Evolutionary conservation across 1,140 invertebrate species (phyloP).

Genomic region (Diorhabda elongata): DNA sequence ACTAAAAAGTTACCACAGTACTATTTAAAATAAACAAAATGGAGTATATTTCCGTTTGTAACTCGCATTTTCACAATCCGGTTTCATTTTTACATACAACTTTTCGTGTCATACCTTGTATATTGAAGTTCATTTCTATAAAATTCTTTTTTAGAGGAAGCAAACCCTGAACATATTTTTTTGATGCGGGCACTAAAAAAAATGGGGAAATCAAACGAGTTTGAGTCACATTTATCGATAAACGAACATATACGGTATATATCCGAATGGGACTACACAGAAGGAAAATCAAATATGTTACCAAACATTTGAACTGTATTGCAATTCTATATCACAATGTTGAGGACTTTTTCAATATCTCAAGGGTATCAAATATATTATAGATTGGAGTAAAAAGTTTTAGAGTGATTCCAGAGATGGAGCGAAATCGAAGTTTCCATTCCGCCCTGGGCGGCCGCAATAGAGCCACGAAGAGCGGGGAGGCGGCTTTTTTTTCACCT

Average conservation of each 20-base stretch:
- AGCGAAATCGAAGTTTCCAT: conserved; percentile 11
- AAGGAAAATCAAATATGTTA: conserved; percentile 26
- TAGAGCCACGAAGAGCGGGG: neutral
- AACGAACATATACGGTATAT: neutral
- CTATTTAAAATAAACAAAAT: too few relatives aligned
- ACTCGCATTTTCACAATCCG: too few relatives aligned
- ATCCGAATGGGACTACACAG: conserved; percentile 16
- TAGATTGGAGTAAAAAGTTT: conserved; percentile 34
- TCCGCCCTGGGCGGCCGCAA: neutral
- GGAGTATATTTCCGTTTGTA: too few relatives aligned
- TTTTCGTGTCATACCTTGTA: too few relatives aligned
- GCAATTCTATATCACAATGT: conserved; percentile 25
- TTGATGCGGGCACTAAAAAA: neutral
- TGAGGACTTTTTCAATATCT: conserved; percentile 34
- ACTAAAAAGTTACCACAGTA: too few relatives aligned
- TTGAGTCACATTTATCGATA: neutral
- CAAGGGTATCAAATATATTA: conserved; percentile 40
- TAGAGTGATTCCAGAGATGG: conserved; percentile 29
- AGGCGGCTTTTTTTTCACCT: neutral
- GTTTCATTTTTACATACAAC: too few relatives aligned
- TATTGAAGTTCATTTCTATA: too few relatives aligned
- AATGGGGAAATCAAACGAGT: neutral
- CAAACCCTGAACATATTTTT: neutral
- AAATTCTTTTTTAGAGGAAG: too few relatives aligned
- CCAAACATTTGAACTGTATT: conserved; percentile 28